These are phyloP conservation scores for Micropoecilia bifurca DNA, from an alignment of 2,797 vertebrate genomes.

Conservation along the genomic window DNA sequence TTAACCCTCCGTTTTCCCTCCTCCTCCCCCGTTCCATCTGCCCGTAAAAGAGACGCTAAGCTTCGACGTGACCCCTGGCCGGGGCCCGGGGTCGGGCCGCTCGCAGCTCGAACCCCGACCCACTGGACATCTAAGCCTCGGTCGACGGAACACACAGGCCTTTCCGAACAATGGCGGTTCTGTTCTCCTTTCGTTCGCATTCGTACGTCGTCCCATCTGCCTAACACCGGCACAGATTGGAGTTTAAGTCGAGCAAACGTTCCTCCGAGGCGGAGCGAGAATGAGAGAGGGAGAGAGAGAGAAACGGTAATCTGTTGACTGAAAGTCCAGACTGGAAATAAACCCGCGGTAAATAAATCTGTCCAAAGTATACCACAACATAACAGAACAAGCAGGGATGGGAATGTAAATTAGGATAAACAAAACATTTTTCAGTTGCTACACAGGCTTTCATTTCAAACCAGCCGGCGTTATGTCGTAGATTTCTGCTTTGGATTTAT, in stretches of 20 bases:
- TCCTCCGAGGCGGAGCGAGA: slow-evolving; percentile 17
- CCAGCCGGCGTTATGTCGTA: not conserved
- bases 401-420: not conserved
- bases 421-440: not conserved
- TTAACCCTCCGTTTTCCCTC: slow-evolving; percentile 2
- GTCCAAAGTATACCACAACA: not conserved
- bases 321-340: slow-evolving; percentile 7
- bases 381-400: not conserved
- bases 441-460: not conserved
- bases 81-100: not conserved
- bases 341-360: not conserved
- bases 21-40: not conserved
- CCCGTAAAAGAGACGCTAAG: not conserved
- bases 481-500: not conserved
- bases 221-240: slow-evolving; percentile 50
- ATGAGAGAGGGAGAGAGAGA: not conserved
- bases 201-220: slow-evolving; percentile 43
- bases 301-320: slow-evolving; percentile 2
- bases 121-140: not conserved
- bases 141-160: slow-evolving; percentile 4
- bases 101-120: not conserved
- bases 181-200: not conserved
- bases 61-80: not conserved
- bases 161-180: not conserved
- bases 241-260: slow-evolving; percentile 53